Conservation (phyloP, 1,140 invertebrate genomes). For the Adelges cooleyi region DNA sequence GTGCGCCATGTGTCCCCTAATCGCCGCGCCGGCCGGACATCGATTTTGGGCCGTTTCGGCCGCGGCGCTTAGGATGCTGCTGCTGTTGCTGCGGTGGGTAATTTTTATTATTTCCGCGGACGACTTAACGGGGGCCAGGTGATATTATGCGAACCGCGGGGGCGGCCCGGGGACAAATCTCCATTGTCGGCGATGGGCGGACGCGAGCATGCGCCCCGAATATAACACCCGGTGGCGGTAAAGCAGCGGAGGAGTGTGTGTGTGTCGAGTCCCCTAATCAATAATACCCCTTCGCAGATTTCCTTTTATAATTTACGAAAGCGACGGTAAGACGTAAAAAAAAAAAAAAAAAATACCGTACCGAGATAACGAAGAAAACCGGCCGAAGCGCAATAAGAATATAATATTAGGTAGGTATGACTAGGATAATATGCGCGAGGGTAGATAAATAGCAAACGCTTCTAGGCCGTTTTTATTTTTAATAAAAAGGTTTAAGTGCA, state of each 20-base stretch:
- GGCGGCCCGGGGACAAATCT: constrained; percentile 28
- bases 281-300: constrained; percentile 27
- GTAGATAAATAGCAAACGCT: too few relatives aligned
- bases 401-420: too few relatives aligned
- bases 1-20: background rate
- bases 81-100: too few relatives aligned
- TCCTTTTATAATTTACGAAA: constrained; percentile 23
- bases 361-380: too few relatives aligned
- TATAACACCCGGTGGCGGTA: constrained; percentile 5
- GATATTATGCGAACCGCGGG: constrained; percentile 11
- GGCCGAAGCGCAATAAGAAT: too few relatives aligned
- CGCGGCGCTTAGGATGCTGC: background rate
- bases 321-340: background rate
- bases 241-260: too few relatives aligned
- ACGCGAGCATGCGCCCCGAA: constrained; percentile 19
- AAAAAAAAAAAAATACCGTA: background rate
- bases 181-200: constrained; percentile 23
- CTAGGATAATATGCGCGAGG: too few relatives aligned
- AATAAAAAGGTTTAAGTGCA: too few relatives aligned
- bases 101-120: too few relatives aligned
- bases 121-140: background rate
- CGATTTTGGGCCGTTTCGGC: background rate
- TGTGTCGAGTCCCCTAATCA: constrained; percentile 20
- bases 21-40: background rate
- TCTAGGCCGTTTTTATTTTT: too few relatives aligned